Evolutionary conservation across 2,888 invertebrate species (phyloP).

Genomic region (Steinernema carpocapsae): DNA sequence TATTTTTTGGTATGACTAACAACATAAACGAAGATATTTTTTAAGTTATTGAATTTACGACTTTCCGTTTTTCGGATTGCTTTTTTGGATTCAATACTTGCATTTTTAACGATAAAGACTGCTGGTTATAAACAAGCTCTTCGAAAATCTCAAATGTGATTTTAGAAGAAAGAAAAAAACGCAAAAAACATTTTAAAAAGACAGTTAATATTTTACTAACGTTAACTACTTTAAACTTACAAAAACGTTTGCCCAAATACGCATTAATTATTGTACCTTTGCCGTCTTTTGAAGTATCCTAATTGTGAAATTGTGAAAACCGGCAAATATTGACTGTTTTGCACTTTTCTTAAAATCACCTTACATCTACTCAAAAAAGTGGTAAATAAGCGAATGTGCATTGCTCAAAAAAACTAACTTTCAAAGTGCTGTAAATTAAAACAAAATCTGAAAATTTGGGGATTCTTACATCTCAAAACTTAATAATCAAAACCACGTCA

Average conservation of each 20-base stretch:
- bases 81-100: too few species aligned
- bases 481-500: not conserved
- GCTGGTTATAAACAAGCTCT: too few species aligned
- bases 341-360: not conserved
- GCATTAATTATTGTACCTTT: not conserved
- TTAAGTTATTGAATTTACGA: too few species aligned
- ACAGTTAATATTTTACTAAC: not conserved
- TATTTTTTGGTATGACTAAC: too few species aligned
- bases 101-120: too few species aligned
- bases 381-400: not conserved
- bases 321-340: not conserved
- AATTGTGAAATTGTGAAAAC: not conserved
- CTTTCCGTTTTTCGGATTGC: too few species aligned
- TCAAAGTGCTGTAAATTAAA: slow-evolving; percentile 17
- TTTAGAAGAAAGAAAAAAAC: not conserved
- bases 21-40: too few species aligned
- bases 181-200: not conserved
- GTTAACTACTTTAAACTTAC: not conserved
- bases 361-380: not conserved
- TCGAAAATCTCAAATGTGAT: not conserved
- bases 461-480: not conserved
- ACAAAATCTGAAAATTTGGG: not conserved
- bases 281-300: not conserved
- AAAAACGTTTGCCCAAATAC: not conserved
- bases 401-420: too few species aligned